These are phyloP conservation scores for Dendrolimus kikuchii DNA, from an alignment of 1,140 invertebrate genomes.

Conservation along the genomic window DNA sequence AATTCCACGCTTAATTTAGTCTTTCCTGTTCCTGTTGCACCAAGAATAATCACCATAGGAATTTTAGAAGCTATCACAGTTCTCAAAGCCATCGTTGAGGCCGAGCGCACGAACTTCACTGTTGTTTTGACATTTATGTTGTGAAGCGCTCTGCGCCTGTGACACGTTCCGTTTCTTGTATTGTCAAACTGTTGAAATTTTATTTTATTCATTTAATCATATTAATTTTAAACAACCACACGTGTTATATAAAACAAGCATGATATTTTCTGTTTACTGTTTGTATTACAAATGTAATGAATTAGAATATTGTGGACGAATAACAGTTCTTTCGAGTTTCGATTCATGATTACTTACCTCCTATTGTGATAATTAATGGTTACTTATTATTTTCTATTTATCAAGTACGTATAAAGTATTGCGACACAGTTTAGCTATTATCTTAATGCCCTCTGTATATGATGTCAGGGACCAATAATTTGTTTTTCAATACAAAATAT, in stretches of 20 bases:
- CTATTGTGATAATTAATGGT: constrained; percentile 1
- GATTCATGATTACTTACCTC: not conserved
- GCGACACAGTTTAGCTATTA: not conserved
- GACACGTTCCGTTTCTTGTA: constrained; percentile 12
- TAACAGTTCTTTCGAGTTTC: not conserved
- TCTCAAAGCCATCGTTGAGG: constrained; percentile 51
- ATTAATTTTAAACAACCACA: no score
- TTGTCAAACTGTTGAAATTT: not conserved
- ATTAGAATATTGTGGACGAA: not conserved
- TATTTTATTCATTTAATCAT: no score
- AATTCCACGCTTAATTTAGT: constrained; percentile 96
- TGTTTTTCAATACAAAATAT: no score
- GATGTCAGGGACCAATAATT: no score
- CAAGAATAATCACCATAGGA: constrained; percentile 92
- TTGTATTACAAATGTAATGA: not conserved
- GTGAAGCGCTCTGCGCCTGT: constrained; percentile 23
- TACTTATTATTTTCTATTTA: not conserved
- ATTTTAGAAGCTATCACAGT: constrained; percentile 58
- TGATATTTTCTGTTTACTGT: not conserved
- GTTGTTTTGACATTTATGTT: constrained; percentile 45
- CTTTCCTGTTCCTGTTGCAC: constrained; percentile 97
- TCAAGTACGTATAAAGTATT: not conserved
- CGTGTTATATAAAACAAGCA: not conserved
- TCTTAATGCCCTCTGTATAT: no score
- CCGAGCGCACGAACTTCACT: constrained; percentile 48